These are phyloP conservation scores for Drosophila gunungcola DNA, from an alignment of 1,140 invertebrate species.

Conservation along the genomic window DNA sequence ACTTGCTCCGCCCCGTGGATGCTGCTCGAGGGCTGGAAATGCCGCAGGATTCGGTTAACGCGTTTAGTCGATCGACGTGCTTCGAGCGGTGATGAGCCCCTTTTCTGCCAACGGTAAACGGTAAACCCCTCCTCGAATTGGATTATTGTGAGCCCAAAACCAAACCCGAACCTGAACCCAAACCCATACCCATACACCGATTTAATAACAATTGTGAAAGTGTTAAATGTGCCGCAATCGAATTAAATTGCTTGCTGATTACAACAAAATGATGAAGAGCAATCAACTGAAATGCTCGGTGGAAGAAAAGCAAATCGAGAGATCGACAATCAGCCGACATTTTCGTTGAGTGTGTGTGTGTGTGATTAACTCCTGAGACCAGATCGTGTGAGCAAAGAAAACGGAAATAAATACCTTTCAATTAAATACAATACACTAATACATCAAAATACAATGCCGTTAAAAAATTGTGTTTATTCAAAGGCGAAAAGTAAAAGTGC, in stretches of 20 bases:
- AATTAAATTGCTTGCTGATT: constrained; percentile 75
- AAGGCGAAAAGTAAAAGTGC: constrained; percentile 73
- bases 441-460: constrained; percentile 56
- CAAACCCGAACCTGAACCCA: constrained; percentile 11
- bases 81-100: constrained; percentile 68
- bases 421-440: constrained; percentile 70
- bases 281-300: constrained; percentile 34
- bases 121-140: constrained; percentile 46
- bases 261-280: constrained; percentile 68
- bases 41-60: constrained; percentile 70
- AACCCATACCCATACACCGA: constrained; percentile 12
- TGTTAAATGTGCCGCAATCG: constrained; percentile 74
- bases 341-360: constrained; percentile 31
- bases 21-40: constrained; percentile 69
- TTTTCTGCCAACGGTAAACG: constrained; percentile 49
- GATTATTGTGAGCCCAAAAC: constrained; percentile 49
- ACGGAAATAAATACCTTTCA: constrained; percentile 81
- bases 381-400: constrained; percentile 43
- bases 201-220: constrained; percentile 65
- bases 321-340: constrained; percentile 62
- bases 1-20: constrained; percentile 75
- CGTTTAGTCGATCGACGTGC: constrained; percentile 69
- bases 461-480: constrained; percentile 57
- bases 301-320: constrained; percentile 31
- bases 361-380: constrained; percentile 37